A percentile compares a stretch with the other conserved stretches of the same genome.
These are phyloP conservation scores for Unio delphinus DNA, from an alignment of 2,888 invertebrate species.

Conservation along the genomic window DNA sequence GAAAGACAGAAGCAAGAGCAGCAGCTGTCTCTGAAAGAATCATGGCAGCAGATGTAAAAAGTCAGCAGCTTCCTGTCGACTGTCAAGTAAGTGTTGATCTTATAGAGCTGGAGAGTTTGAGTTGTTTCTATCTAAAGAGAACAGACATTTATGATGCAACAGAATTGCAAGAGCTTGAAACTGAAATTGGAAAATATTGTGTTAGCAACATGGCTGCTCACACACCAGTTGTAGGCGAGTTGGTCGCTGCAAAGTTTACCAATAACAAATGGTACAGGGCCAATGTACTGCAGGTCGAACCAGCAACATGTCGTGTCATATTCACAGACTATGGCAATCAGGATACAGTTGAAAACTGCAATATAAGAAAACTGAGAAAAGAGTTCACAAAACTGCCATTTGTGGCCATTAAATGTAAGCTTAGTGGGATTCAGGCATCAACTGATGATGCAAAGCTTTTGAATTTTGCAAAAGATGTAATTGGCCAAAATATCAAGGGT, in stretches of 20 bases:
- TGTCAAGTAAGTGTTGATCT: slow-evolving; percentile 6
- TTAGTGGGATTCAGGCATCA: slow-evolving; percentile 6
- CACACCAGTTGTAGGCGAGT: slow-evolving; percentile 30
- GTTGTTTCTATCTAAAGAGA: slow-evolving; percentile 11
- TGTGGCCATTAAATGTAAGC: slow-evolving; percentile 41
- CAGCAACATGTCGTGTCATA: slow-evolving; percentile 35
- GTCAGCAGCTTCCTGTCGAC: too few species aligned
- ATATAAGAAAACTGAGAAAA: slow-evolving; percentile 31
- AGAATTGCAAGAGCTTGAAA: background rate
- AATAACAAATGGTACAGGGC: slow-evolving; percentile 58
- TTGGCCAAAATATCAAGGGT: too few species aligned
- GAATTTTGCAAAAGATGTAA: too few species aligned
- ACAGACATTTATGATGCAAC: background rate
- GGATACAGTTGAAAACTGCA: slow-evolving; percentile 27
- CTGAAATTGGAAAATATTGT: slow-evolving; percentile 13
- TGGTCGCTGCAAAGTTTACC: slow-evolving; percentile 33
- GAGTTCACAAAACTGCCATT: slow-evolving; percentile 30
- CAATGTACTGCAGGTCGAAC: slow-evolving; percentile 33
- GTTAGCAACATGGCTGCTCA: slow-evolving; percentile 9
- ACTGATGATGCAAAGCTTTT: too few species aligned
- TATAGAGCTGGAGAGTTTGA: slow-evolving; percentile 17
- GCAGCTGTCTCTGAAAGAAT: too few species aligned
- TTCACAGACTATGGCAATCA: slow-evolving; percentile 67
- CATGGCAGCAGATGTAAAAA: too few species aligned
- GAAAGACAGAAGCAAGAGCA: too few species aligned